These are phyloP conservation scores for Noctua pronuba DNA, from an alignment of 2,888 invertebrate genomes.

Conservation along the genomic window DNA sequence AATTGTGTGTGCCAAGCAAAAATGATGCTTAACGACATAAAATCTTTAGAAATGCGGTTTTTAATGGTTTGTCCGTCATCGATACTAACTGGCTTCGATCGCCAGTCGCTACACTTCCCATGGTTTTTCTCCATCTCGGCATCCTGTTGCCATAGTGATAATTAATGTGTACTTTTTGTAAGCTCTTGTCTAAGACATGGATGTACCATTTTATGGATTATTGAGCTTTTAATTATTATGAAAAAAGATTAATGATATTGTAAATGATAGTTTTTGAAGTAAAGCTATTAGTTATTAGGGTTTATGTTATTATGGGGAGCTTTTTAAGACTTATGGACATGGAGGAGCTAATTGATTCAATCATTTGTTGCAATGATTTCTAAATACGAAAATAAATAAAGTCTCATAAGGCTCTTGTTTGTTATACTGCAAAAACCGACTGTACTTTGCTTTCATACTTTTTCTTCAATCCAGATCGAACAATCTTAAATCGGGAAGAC, in stretches of 20 bases:
- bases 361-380: neutral
- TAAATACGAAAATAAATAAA: neutral
- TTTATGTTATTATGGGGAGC: neutral
- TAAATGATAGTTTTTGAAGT: neutral
- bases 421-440: too few species aligned
- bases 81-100: constrained; percentile 48
- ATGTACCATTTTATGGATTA: constrained; percentile 35
- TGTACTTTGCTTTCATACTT: neutral
- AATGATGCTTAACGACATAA: constrained; percentile 24
- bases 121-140: constrained; percentile 55
- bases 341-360: neutral
- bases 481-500: neutral
- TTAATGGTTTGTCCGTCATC: constrained; percentile 37
- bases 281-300: neutral
- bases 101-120: constrained; percentile 57
- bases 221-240: constrained; percentile 19
- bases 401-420: neutral
- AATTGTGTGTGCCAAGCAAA: neutral
- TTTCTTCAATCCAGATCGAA: neutral
- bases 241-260: constrained; percentile 4
- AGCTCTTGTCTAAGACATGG: constrained; percentile 17
- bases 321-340: neutral
- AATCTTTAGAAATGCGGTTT: constrained; percentile 45
- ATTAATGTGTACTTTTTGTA: constrained; percentile 56
- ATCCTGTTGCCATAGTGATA: constrained; percentile 60